Conservation (phyloP, 2,888 invertebrate species). For the Apamea epomidion region DNA sequence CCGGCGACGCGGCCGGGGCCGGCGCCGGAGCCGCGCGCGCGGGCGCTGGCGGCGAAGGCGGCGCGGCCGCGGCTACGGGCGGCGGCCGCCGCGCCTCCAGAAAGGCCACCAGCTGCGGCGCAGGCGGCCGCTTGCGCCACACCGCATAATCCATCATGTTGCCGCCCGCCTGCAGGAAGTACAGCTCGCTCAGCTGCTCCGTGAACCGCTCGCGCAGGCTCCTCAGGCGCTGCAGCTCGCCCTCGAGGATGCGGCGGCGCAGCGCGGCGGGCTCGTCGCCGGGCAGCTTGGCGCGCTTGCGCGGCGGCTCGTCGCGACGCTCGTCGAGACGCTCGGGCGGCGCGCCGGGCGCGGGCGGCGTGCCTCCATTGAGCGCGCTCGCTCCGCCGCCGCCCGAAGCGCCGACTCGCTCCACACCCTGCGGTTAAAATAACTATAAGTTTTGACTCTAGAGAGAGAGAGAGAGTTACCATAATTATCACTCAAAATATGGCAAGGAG, state of each 20-base stretch:
- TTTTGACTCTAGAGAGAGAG: background rate
- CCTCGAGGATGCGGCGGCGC: constrained; percentile 91
- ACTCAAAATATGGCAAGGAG: background rate
- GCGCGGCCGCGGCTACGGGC: constrained; percentile 87
- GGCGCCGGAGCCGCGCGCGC: constrained; percentile 64
- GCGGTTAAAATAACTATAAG: constrained; percentile 8
- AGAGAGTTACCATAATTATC: background rate
- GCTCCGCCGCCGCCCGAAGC: constrained; percentile 69
- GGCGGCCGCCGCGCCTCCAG: constrained; percentile 93
- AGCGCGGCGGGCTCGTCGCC: constrained; percentile 81
- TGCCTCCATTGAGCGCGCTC: constrained; percentile 73
- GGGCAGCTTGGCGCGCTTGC: constrained; percentile 77
- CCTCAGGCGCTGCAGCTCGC: constrained; percentile 93
- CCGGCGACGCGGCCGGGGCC: constrained; percentile 62
- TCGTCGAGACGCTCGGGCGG: constrained; percentile 66
- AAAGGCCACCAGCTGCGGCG: constrained; percentile 93
- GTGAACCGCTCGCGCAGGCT: constrained; percentile 92
- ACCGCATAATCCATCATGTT: constrained; percentile 96
- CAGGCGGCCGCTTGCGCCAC: constrained; percentile 95
- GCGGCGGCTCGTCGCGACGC: constrained; percentile 78
- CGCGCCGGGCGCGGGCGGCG: constrained; percentile 67
- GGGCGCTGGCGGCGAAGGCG: constrained; percentile 81
- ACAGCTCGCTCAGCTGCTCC: constrained; percentile 95
- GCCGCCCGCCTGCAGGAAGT: constrained; percentile 96
- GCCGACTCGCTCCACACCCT: constrained; percentile 84